phyloP scores from a whole-genome alignment of 2,888 invertebrate species.

The Melanargia galathea region DNA sequence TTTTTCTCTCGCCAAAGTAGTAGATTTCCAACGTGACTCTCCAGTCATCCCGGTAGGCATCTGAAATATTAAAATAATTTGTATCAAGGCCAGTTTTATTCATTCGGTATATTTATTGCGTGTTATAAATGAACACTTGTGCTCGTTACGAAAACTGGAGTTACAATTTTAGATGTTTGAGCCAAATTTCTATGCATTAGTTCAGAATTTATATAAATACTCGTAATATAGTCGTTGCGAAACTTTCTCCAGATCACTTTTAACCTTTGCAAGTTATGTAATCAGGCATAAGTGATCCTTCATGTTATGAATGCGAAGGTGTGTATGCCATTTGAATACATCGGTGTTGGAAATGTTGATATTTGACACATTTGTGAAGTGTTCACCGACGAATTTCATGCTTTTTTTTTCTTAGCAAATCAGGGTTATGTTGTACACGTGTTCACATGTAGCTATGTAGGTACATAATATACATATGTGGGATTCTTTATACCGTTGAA shows the following conservation, averaged over 20 bases:
- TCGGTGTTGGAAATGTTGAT: too few species aligned
- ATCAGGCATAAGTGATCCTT: slow-evolving; percentile 4
- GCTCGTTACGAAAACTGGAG: slow-evolving; percentile 65
- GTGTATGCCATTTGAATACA: too few species aligned
- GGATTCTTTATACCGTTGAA: too few species aligned
- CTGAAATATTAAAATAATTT: slow-evolving; percentile 37
- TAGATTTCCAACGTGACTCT: not conserved
- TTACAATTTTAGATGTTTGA: slow-evolving; percentile 61
- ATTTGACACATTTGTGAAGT: too few species aligned
- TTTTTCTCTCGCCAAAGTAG: not conserved
- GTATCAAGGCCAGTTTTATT: slow-evolving; percentile 36
- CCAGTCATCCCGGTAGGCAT: slow-evolving; percentile 25
- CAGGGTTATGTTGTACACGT: too few species aligned
- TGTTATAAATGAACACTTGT: slow-evolving; percentile 51
- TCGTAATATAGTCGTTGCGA: slow-evolving; percentile 22
- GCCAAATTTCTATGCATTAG: slow-evolving; percentile 53
- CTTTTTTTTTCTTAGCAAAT: too few species aligned
- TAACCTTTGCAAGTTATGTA: not conserved
- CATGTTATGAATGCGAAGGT: too few species aligned
- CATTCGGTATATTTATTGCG: slow-evolving; percentile 41
- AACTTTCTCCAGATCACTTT: slow-evolving; percentile 15
- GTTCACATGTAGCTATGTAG: too few species aligned
- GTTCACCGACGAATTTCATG: too few species aligned
- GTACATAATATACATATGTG: too few species aligned
- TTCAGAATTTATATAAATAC: slow-evolving; percentile 25